These are phyloP conservation scores for Chamaea fasciata DNA, from an alignment of 2,113 vertebrate species.

Conservation along the genomic window DNA sequence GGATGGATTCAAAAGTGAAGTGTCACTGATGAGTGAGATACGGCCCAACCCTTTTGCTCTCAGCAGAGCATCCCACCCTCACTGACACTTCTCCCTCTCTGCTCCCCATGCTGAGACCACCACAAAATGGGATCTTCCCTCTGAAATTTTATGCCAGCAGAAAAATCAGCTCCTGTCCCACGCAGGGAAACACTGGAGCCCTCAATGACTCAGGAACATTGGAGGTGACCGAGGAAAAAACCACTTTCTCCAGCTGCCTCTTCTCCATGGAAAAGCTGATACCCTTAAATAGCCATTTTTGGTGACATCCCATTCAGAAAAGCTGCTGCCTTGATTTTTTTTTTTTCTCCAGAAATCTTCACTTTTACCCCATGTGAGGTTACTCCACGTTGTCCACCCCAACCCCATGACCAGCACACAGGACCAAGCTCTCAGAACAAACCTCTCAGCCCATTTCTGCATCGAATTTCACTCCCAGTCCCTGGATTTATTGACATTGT, in stretches of 20 bases:
- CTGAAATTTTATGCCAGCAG: neutral
- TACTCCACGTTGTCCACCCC: fast-evolving
- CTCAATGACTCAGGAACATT: fast-evolving
- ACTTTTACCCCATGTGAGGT: neutral
- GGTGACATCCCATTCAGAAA: neutral
- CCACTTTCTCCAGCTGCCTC: neutral
- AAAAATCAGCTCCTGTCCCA: neutral
- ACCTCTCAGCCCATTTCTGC: neutral
- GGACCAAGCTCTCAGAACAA: neutral
- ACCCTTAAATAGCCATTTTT: neutral
- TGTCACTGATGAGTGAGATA: fast-evolving
- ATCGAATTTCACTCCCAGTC: constrained; percentile 25
- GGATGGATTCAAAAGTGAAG: neutral
- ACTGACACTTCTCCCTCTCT: neutral
- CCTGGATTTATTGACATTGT: constrained; percentile 51
- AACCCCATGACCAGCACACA: neutral
- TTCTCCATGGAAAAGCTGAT: neutral
- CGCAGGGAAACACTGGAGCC: fast-evolving
- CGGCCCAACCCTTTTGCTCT: fast-evolving
- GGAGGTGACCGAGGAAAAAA: neutral
- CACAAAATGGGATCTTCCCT: neutral
- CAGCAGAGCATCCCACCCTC: fast-evolving
- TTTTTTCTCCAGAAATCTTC: neutral
- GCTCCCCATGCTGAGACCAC: neutral
- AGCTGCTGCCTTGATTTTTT: neutral